Evolutionary conservation across 2,797 vertebrate genomes (phyloP).

Genomic region (Champsocephalus esox): DNA sequence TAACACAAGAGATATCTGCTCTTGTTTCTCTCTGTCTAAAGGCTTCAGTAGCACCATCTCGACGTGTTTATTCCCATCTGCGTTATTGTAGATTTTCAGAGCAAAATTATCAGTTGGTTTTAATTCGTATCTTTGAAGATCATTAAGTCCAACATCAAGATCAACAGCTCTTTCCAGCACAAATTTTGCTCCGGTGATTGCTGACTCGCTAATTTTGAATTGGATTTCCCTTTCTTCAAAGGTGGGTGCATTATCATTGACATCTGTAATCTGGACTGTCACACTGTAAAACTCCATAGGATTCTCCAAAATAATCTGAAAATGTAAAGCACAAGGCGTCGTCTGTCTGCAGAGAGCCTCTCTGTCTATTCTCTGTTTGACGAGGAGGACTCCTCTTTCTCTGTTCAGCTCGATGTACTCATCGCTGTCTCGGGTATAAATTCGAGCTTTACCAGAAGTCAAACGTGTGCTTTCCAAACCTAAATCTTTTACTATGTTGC

Average conservation of each 20-base stretch:
- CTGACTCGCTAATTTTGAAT: conserved; percentile 5
- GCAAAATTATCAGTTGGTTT: conserved; percentile 59
- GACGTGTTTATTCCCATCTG: conserved; percentile 47
- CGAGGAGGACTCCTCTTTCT: conserved; percentile 82
- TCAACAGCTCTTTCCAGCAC: not conserved
- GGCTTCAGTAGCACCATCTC: conserved; percentile 74
- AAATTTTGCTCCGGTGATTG: not conserved
- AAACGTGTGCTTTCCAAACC: conserved; percentile 75
- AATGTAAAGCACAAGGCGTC: conserved; percentile 66
- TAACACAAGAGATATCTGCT: conserved; percentile 47
- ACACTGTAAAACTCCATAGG: conserved; percentile 74
- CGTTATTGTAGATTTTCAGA: conserved; percentile 47
- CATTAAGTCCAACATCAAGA: not conserved
- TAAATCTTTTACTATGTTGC: conserved; percentile 74
- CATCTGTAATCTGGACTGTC: conserved; percentile 72
- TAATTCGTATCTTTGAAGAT: not conserved
- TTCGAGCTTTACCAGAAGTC: conserved; percentile 57
- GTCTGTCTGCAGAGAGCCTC: conserved; percentile 77
- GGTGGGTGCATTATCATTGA: conserved; percentile 76
- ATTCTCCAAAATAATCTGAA: conserved; percentile 71
- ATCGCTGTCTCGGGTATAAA: conserved; percentile 6
- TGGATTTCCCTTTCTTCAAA: conserved; percentile 39
- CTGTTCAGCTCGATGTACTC: conserved; percentile 85
- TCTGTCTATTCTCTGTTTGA: conserved; percentile 85
- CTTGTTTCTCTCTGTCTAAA: conserved; percentile 74